Conservation (phyloP, 1,140 invertebrate species). For the Cherax quadricarinatus region DNA sequence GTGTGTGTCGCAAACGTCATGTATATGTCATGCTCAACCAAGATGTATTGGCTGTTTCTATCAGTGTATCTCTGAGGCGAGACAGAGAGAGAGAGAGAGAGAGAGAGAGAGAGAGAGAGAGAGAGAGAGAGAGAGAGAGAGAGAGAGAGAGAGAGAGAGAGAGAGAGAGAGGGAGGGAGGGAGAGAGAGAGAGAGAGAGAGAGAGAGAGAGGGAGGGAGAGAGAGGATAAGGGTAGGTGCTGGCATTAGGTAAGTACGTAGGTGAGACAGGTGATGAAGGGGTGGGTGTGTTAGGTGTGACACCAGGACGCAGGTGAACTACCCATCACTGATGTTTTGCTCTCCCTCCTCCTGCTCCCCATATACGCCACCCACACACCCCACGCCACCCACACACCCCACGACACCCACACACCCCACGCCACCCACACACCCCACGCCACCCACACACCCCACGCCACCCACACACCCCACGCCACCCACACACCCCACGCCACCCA, state of each 20-base stretch:
- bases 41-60: too few species aligned
- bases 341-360: not conserved
- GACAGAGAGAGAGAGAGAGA: not conserved
- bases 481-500: not conserved
- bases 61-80: not conserved
- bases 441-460: not conserved
- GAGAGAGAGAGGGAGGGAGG: not conserved
- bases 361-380: not conserved
- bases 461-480: not conserved
- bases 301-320: not conserved
- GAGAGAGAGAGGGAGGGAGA: not conserved
- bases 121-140: not conserved
- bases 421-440: too few species aligned
- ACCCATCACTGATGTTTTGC: not conserved
- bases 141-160: constrained; percentile 1
- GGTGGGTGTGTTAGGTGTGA: not conserved
- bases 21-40: too few species aligned
- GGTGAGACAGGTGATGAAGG: constrained; percentile 4
- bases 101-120: constrained; percentile 12
- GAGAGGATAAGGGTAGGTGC: not conserved
- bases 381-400: not conserved
- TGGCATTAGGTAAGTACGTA: not conserved
- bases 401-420: not conserved
- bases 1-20: too few species aligned
- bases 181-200: constrained; percentile 34